phyloP scores from a whole-genome alignment of 2,113 vertebrate species.

The Pteruthius melanotis region DNA sequence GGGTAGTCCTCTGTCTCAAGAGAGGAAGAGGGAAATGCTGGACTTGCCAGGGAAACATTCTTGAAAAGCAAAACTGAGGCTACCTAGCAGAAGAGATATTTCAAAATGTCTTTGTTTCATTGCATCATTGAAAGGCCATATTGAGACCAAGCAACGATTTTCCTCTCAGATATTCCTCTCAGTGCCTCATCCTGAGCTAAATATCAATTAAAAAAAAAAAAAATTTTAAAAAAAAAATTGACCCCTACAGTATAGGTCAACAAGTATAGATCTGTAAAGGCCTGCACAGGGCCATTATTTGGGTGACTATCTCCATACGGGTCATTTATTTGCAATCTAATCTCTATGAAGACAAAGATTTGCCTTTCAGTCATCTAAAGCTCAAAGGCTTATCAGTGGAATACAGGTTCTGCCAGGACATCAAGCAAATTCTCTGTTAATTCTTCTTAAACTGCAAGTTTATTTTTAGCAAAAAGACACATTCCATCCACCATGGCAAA shows the following conservation, averaged over 20 bases:
- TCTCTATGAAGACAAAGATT: not conserved
- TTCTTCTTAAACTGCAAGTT: not conserved
- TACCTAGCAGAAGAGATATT: not conserved
- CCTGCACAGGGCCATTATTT: not conserved
- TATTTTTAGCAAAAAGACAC: not conserved
- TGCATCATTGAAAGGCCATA: not conserved
- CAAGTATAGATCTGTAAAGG: not conserved
- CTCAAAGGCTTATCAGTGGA: not conserved
- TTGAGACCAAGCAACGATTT: not conserved
- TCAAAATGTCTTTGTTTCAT: not conserved
- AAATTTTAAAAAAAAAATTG: fast-evolving
- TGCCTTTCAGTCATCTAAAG: not conserved
- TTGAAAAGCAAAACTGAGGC: constrained; percentile 17
- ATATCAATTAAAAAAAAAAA: too few species aligned
- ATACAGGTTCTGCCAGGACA: not conserved
- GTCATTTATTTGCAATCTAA: not conserved
- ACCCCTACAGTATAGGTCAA: not conserved
- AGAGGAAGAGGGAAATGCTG: not conserved
- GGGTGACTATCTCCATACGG: not conserved
- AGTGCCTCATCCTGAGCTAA: not conserved
- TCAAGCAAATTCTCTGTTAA: not conserved
- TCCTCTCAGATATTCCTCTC: not conserved
- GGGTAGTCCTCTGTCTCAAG: not conserved
- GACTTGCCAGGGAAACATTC: not conserved
- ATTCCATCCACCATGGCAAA: not conserved